Evolutionary conservation across 2,888 invertebrate genomes (phyloP).

Genomic region (Melieria crassipennis): DNA sequence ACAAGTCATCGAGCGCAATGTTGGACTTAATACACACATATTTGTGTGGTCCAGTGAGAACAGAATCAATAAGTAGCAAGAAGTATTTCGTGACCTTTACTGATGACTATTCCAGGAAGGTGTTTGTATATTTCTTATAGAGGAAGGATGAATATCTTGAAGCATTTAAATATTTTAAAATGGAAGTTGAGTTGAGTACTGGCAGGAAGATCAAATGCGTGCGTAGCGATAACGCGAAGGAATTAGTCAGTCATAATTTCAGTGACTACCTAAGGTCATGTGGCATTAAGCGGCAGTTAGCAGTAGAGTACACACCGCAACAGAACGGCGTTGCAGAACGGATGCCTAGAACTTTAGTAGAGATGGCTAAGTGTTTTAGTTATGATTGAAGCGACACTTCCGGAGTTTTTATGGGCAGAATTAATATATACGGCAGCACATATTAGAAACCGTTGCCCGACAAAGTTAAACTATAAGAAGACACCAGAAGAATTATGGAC

Average conservation of each 20-base stretch:
- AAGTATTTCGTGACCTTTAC: constrained; percentile 40
- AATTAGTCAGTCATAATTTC: background rate
- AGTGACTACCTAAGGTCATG: constrained; percentile 1
- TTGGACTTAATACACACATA: constrained; percentile 18
- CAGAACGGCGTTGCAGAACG: constrained; percentile 9
- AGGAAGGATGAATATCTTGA: background rate
- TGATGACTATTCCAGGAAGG: constrained; percentile 29
- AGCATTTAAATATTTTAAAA: background rate
- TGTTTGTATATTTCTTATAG: constrained; percentile 1
- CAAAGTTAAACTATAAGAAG: constrained; percentile 17
- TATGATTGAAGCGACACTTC: no score
- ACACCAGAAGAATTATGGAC: constrained; percentile 37
- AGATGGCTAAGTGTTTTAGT: background rate
- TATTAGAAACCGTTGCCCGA: constrained; percentile 30
- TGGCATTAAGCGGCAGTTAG: constrained; percentile 7
- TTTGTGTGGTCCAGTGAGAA: background rate
- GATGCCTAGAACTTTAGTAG: constrained; percentile 4
- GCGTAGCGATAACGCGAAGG: background rate
- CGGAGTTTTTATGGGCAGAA: constrained; percentile 21
- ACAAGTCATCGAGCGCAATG: constrained; percentile 20
- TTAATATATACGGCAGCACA: constrained; percentile 30
- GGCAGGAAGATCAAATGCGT: constrained; percentile 10
- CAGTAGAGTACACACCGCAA: constrained; percentile 12
- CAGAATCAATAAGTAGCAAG: constrained; percentile 15
- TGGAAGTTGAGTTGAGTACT: constrained; percentile 9